A percentile compares a stretch with the other conserved stretches of the same genome.
Conservation (phyloP, 2,113 vertebrate species). For the Prunella himalayana region DNA sequence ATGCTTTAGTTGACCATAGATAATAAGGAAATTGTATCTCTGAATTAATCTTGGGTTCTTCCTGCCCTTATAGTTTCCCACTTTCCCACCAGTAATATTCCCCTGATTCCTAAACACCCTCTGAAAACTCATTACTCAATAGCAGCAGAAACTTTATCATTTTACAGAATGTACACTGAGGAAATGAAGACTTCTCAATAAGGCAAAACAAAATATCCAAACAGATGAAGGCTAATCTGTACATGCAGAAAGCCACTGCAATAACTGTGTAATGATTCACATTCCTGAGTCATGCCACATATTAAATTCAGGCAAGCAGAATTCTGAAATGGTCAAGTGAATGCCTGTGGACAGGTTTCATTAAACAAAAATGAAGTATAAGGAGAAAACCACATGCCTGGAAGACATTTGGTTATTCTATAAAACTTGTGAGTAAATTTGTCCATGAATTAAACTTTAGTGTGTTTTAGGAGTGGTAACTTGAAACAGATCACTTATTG, state of each 20-base stretch:
- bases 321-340: not conserved
- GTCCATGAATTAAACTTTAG: not conserved
- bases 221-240: not conserved
- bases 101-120: not conserved
- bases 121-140: not conserved
- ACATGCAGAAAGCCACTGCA: not conserved
- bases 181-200: not conserved
- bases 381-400: not conserved
- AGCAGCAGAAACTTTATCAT: not conserved
- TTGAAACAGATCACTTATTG: not conserved
- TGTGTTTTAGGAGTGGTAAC: not conserved
- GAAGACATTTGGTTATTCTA: not conserved
- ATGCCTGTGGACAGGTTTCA: not conserved
- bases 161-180: accelerated
- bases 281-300: not conserved
- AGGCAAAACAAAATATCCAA: not conserved
- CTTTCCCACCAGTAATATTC: not conserved
- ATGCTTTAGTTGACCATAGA: not conserved
- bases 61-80: not conserved
- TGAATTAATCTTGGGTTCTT: not conserved
- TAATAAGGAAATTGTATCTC: not conserved
- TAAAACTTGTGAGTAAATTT: not conserved
- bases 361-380: not conserved
- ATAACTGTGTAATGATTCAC: not conserved
- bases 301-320: not conserved